Evolutionary conservation across 2,113 vertebrate species (phyloP).

Genomic region (Dolichotis patagonum): DNA sequence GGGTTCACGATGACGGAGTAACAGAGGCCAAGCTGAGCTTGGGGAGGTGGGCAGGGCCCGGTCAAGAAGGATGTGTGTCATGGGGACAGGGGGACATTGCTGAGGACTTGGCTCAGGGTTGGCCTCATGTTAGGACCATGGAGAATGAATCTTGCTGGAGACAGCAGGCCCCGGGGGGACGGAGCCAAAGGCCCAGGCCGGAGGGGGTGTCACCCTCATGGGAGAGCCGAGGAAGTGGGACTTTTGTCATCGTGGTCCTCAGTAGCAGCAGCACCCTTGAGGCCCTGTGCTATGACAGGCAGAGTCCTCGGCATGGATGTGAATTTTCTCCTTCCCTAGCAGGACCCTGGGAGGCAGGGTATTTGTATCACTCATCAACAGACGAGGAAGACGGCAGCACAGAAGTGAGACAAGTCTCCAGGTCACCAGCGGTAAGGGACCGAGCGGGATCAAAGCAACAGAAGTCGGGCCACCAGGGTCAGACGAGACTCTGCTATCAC

Average conservation of each 20-base stretch:
- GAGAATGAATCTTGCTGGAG: background rate
- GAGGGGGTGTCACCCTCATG: fast-evolving
- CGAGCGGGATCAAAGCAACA: fast-evolving
- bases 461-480: background rate
- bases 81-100: background rate
- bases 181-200: background rate
- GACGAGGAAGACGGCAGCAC: background rate
- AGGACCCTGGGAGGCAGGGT: background rate
- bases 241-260: no score
- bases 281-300: background rate
- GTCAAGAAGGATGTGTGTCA: background rate
- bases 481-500: fast-evolving
- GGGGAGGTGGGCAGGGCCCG: background rate
- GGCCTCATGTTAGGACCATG: fast-evolving
- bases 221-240: no score
- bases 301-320: fast-evolving
- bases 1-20: background rate
- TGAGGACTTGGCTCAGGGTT: background rate
- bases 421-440: background rate
- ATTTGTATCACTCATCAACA: background rate
- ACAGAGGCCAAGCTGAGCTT: background rate
- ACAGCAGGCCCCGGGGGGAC: background rate
- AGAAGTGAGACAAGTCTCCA: background rate
- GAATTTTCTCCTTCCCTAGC: no score
- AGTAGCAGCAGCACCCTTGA: background rate